Percentiles rank a stretch among this genome's conserved stretches.
Evolutionary conservation across 2,888 invertebrate species (phyloP).

Genomic region (Chymomyza fuscimana): DNA sequence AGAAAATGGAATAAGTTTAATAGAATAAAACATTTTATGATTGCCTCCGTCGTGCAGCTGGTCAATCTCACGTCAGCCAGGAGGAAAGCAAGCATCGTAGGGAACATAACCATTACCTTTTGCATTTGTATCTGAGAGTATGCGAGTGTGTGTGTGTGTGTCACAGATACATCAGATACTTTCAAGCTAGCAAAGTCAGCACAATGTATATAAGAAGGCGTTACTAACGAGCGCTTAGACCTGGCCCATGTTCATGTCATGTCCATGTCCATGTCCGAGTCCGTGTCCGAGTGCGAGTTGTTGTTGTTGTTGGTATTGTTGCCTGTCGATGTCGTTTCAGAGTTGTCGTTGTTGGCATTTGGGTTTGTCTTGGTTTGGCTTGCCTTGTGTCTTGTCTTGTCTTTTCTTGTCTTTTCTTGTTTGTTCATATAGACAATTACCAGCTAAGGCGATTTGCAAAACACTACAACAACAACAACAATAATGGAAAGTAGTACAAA

Average conservation of each 20-base stretch:
- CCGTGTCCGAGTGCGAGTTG: not conserved
- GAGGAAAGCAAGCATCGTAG: not conserved
- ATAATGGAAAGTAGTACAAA: constrained; percentile 9
- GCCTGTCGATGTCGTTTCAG: constrained; percentile 2
- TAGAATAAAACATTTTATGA: constrained; percentile 71
- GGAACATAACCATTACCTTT: not conserved
- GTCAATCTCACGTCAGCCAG: constrained; percentile 50
- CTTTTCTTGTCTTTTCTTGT: constrained; percentile 37
- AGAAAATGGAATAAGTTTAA: constrained; percentile 43
- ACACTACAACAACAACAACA: constrained; percentile 31
- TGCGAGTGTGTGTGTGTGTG: not conserved
- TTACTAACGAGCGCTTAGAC: constrained; percentile 43
- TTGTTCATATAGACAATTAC: constrained; percentile 71
- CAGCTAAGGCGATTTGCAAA: constrained; percentile 70
- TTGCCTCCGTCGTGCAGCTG: constrained; percentile 68
- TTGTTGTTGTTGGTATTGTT: not conserved
- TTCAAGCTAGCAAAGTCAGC: constrained; percentile 54
- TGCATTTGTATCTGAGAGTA: not conserved
- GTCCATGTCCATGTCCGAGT: not conserved
- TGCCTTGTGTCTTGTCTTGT: constrained; percentile 37
- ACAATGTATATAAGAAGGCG: constrained; percentile 55
- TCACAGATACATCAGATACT: too few relatives aligned
- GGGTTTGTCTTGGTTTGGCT: constrained; percentile 27
- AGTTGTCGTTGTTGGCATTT: constrained; percentile 8
- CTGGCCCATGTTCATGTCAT: not conserved